Base-by-base conservation (phyloP, 2,888 invertebrate species). In the Helleia helle region DNA sequence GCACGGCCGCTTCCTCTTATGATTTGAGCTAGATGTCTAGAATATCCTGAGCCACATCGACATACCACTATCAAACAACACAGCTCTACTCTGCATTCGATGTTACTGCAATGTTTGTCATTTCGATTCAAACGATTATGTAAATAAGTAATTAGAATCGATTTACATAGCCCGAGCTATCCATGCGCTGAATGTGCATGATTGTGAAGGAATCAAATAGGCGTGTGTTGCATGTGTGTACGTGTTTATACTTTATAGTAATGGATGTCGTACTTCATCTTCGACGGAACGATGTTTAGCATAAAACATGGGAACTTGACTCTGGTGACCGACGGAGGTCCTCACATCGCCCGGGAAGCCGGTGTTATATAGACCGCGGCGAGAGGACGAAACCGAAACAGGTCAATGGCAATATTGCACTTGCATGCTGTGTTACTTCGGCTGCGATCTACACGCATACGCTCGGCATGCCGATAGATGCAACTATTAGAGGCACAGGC, bases 221-320 rank as follows among this genome's bases (percentile, higher is more conserved):
- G 73, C 76, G 79, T 81, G 84, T 84, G 83, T 83, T 81, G 81
- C 80, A 81, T 83, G 81, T 81, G 81, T 83, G 77, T 83, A 65
- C 63, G 72, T 76, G 66, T 59, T 65, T 64, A 66, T 65, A 59
- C 66, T 59, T 65, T 64, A 66, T 65, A 59, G 64, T 72, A 59
- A 70, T 81, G 68, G 59, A 73, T 81, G 81, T 83, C 84, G 83
- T 83, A 79, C 76, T 72, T 77, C 77, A 79, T 81, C 79, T 79
- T 72, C 56, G 68, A 71, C 67, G 70, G 62, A 64, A 66, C 66
- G 80, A 77, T 77, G 76, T 76, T 79, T 77, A 71, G 68, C 59
- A 57, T 74, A 79, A 81, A 69, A 76, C 70, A 65, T 71, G 68
- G 80, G 81, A 84, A 83, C 62, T 77, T 84, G 84, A 83, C 80